A percentile compares a stretch with the other conserved stretches of the same genome.
These are phyloP conservation scores for Ophion ellenae DNA, from an alignment of 2,888 invertebrate genomes.

Conservation along the genomic window DNA sequence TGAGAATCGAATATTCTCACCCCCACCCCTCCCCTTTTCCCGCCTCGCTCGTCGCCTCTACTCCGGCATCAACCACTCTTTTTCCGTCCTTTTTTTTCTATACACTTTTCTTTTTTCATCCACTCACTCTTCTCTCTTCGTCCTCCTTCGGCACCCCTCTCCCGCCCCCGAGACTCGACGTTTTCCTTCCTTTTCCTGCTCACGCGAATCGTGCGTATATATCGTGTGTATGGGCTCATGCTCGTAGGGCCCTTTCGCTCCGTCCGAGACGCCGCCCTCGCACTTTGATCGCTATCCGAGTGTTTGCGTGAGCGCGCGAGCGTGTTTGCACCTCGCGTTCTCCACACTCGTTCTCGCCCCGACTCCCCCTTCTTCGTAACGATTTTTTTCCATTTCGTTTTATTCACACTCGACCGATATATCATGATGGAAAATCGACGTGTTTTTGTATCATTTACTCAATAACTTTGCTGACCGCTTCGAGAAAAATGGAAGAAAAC, in stretches of 20 bases:
- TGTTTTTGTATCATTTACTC: background rate
- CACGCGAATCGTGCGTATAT: background rate
- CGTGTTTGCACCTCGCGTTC: constrained; percentile 57
- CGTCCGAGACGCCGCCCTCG: constrained; percentile 46
- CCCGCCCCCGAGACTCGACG: background rate
- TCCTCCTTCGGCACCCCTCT: background rate
- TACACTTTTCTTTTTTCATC: constrained; percentile 14
- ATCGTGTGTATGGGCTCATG: background rate
- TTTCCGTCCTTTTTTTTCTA: constrained; percentile 27
- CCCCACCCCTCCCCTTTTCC: constrained; percentile 9
- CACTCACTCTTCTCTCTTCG: constrained; percentile 36
- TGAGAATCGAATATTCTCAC: constrained; percentile 34
- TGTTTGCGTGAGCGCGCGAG: constrained; percentile 63
- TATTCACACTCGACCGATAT: no score
- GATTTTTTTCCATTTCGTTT: background rate
- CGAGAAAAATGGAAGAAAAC: background rate
- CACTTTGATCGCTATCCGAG: constrained; percentile 68
- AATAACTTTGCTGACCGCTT: background rate
- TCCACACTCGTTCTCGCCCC: constrained; percentile 6
- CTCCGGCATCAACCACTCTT: constrained; percentile 40
- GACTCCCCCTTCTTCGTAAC: background rate
- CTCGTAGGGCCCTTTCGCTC: constrained; percentile 40
- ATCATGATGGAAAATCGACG: no score
- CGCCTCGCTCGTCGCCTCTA: constrained; percentile 37
- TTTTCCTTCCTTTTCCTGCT: constrained; percentile 26